Evolutionary conservation across 2,888 invertebrate species (phyloP).

Genomic region (Acanthoscelides obtectus): DNA sequence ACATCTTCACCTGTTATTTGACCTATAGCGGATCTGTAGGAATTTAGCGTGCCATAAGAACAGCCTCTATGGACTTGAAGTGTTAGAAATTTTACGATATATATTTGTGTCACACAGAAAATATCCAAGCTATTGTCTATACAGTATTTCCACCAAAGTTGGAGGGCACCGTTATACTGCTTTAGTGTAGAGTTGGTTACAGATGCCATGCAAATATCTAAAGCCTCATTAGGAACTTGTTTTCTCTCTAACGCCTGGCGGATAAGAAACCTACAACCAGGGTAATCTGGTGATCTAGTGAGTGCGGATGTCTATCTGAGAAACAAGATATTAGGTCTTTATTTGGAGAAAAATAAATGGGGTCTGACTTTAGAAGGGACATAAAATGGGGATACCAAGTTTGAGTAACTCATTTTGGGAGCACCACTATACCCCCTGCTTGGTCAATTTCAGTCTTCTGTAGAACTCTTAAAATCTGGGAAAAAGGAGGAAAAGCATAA

Average conservation of each 20-base stretch:
- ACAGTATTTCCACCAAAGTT: no score
- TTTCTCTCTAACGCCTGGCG: neutral
- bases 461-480: conserved; percentile 9
- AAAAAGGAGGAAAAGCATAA: conserved; percentile 24
- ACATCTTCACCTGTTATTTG: no score
- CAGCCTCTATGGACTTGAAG: no score
- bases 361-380: neutral
- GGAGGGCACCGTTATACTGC: neutral
- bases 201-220: neutral
- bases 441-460: conserved; percentile 12
- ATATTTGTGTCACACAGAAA: no score
- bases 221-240: neutral
- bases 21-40: no score
- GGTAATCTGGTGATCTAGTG: no score
- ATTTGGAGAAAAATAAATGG: conserved; percentile 5
- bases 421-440: conserved; percentile 15
- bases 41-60: no score
- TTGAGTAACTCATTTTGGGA: conserved; percentile 14
- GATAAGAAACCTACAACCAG: neutral
- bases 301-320: no score
- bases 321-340: neutral
- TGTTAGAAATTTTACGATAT: no score
- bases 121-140: no score
- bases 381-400: conserved; percentile 12
- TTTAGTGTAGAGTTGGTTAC: neutral